Evolutionary conservation across 2,888 invertebrate species (phyloP).

Genomic region (Apamea anceps): DNA sequence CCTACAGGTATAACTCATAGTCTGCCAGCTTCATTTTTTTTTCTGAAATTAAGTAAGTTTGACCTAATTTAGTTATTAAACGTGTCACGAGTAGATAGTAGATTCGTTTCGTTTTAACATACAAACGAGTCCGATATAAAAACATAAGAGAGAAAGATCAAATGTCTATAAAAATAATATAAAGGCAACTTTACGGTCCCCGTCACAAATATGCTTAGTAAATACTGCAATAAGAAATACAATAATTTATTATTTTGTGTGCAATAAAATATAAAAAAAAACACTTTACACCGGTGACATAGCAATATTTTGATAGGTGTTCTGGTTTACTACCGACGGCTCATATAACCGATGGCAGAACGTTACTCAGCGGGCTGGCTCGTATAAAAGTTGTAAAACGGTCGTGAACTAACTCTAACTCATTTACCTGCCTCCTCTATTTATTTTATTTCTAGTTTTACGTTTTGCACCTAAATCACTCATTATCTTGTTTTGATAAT

Average conservation of each 20-base stretch:
- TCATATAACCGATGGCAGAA: constrained; percentile 73
- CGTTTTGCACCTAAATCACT: constrained; percentile 17
- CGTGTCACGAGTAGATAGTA: background rate
- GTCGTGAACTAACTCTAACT: constrained; percentile 71
- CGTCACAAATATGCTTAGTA: constrained; percentile 44
- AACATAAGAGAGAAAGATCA: constrained; percentile 10
- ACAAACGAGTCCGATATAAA: constrained; percentile 6
- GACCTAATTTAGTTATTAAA: background rate
- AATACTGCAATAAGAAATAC: constrained; percentile 47
- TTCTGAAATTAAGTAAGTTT: background rate
- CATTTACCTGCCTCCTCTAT: constrained; percentile 61
- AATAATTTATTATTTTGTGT: constrained; percentile 58
- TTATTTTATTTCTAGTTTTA: constrained; percentile 69
- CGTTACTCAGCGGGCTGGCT: constrained; percentile 65
- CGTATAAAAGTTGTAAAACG: constrained; percentile 79
- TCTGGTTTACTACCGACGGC: constrained; percentile 71
- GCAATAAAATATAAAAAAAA: constrained; percentile 64
- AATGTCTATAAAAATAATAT: constrained; percentile 26
- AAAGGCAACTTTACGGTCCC: constrained; percentile 36
- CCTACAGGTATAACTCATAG: background rate
- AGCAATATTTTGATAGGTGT: constrained; percentile 76
- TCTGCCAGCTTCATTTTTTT: background rate
- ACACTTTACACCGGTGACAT: constrained; percentile 68
- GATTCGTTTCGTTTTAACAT: constrained; percentile 13
- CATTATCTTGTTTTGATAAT: constrained; percentile 35